Percentiles rank a stretch among this genome's conserved stretches.
These are phyloP conservation scores for Heterotilapia buettikoferi DNA, from an alignment of 2,113 vertebrate species.

Conservation along the genomic window DNA sequence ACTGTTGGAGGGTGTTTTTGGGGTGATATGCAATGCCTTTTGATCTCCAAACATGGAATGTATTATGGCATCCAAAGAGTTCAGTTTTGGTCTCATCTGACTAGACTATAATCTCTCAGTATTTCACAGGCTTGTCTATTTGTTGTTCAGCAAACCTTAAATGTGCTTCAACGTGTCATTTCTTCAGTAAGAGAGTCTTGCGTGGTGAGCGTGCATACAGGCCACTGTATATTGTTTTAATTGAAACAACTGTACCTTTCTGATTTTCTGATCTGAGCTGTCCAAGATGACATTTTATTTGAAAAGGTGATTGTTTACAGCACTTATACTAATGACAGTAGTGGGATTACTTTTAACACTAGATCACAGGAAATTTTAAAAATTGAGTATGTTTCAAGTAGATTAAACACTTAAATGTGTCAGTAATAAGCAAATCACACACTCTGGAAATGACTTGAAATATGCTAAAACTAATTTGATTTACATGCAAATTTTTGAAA, in stretches of 20 bases:
- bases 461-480: not conserved
- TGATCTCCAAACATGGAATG: not conserved
- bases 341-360: not conserved
- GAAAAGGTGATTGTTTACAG: not conserved
- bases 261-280: not conserved
- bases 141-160: not conserved
- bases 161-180: not conserved
- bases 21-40: not conserved
- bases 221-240: not conserved
- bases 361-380: not conserved
- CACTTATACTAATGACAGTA: not conserved
- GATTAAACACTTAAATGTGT: not conserved
- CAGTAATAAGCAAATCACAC: not conserved
- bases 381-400: not conserved
- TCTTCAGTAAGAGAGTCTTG: not conserved
- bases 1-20: not conserved
- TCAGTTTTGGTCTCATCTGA: not conserved
- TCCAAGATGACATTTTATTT: not conserved
- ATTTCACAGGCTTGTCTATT: not conserved
- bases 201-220: not conserved
- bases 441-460: not conserved
- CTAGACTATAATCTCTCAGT: not conserved
- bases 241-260: not conserved
- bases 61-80: not conserved
- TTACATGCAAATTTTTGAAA: not conserved